These are phyloP conservation scores for Sylvicapra grimmia DNA, from an alignment of 2,113 vertebrate genomes.

Conservation along the genomic window DNA sequence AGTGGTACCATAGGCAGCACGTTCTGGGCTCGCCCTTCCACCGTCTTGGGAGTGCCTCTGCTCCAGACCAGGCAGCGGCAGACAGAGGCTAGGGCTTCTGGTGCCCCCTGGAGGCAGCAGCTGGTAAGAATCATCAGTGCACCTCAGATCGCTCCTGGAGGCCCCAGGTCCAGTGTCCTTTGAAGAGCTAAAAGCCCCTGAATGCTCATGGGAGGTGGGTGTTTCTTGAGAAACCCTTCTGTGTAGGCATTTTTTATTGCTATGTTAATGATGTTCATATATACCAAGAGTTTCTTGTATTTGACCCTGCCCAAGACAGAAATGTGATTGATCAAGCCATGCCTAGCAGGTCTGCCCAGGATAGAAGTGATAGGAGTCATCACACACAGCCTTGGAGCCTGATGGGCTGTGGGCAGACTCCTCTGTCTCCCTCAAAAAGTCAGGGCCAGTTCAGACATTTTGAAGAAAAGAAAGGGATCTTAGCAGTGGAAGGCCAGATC, in stretches of 20 bases:
- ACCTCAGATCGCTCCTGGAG: not conserved
- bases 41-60: not conserved
- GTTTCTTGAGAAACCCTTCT: constrained; percentile 10
- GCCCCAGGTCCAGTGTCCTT: not conserved
- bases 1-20: not conserved
- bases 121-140: not conserved
- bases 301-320: not conserved
- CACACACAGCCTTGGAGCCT: not conserved
- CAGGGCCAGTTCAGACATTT: not conserved
- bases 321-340: not conserved
- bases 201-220: not conserved
- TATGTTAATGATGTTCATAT: not conserved
- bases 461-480: not conserved
- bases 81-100: not conserved
- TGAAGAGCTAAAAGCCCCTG: not conserved
- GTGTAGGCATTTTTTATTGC: not conserved
- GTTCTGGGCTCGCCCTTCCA: not conserved
- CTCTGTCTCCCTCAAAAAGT: not conserved
- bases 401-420: not conserved
- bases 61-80: not conserved
- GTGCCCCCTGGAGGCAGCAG: constrained; percentile 3
- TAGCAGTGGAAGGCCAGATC: not conserved
- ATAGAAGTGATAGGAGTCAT: not conserved
- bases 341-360: not conserved
- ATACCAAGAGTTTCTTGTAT: not conserved